phyloP scores from a whole-genome alignment of 2,888 invertebrate genomes.

The Gastrophysa polygoni region DNA sequence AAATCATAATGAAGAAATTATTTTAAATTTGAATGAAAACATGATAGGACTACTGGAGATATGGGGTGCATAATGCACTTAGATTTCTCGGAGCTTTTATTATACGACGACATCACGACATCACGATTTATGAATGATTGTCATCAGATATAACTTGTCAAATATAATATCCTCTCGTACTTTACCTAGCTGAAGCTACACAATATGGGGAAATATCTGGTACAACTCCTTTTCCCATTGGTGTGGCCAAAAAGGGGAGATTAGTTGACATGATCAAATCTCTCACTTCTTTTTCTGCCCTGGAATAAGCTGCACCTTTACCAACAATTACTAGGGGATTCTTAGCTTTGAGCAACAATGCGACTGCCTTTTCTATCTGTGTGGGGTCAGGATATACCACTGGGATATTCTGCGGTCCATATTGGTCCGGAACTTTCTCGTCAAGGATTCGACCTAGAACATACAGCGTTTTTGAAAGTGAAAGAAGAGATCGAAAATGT shows the following conservation, averaged over 20 bases:
- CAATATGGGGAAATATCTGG: conserved; percentile 72
- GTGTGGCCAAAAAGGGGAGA: conserved; percentile 91
- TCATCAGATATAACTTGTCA: too few relatives aligned
- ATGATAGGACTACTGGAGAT: too few relatives aligned
- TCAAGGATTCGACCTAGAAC: conserved; percentile 40
- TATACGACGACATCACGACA: too few relatives aligned
- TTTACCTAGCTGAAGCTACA: conserved; percentile 78
- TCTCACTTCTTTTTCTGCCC: conserved; percentile 74
- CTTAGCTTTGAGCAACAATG: conserved; percentile 71
- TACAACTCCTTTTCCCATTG: conserved; percentile 91
- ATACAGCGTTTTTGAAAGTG: neutral
- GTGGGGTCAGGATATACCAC: conserved; percentile 72
- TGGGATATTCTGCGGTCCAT: conserved; percentile 67
- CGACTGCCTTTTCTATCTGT: conserved; percentile 67
- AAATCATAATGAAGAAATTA: too few relatives aligned
- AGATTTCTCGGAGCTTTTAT: too few relatives aligned
- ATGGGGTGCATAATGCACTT: too few relatives aligned
- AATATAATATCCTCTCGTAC: too few relatives aligned
- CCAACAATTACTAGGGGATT: conserved; percentile 90
- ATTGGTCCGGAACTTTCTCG: conserved; percentile 54
- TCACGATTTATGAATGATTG: too few relatives aligned
- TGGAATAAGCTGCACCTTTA: conserved; percentile 71
- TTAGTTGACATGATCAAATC: conserved; percentile 73
- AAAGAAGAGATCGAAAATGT: too few relatives aligned
- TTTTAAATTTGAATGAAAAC: too few relatives aligned